Conservation (phyloP, 2,113 vertebrate species). For the Progne subis region DNA sequence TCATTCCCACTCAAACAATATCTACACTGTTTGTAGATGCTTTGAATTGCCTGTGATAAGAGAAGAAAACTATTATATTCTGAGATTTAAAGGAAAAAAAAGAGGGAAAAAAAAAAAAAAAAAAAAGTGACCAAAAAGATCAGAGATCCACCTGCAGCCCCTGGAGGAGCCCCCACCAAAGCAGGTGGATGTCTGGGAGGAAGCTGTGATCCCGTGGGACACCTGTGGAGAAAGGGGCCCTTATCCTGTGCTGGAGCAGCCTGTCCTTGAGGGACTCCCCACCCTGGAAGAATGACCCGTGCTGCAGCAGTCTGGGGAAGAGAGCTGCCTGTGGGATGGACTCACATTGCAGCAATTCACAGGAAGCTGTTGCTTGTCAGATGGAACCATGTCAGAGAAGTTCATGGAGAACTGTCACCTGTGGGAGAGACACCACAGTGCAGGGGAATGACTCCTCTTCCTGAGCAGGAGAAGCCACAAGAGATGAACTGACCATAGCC, state of each 20-base stretch:
- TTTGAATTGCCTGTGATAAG: constrained; percentile 5
- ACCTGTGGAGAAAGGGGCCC: neutral
- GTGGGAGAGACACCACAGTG: neutral
- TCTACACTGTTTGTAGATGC: constrained; percentile 1
- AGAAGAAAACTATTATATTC: neutral
- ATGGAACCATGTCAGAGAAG: neutral
- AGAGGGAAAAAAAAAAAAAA: too few relatives aligned
- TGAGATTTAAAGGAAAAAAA: neutral
- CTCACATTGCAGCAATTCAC: neutral
- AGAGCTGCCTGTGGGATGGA: neutral
- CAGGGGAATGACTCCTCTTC: neutral
- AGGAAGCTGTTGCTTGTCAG: neutral
- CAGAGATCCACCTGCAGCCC: neutral
- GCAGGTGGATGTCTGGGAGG: neutral
- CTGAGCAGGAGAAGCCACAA: neutral
- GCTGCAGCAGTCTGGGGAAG: neutral
- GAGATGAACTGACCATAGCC: neutral
- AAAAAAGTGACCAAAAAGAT: neutral
- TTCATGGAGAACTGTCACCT: neutral
- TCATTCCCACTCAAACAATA: neutral
- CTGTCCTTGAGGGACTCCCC: neutral
- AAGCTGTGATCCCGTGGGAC: neutral
- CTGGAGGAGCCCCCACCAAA: neutral
- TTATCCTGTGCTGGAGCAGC: neutral
- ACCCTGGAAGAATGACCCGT: neutral